Base-by-base conservation (phyloP, 2,113 vertebrate species). In the Setophaga petechia region DNA sequence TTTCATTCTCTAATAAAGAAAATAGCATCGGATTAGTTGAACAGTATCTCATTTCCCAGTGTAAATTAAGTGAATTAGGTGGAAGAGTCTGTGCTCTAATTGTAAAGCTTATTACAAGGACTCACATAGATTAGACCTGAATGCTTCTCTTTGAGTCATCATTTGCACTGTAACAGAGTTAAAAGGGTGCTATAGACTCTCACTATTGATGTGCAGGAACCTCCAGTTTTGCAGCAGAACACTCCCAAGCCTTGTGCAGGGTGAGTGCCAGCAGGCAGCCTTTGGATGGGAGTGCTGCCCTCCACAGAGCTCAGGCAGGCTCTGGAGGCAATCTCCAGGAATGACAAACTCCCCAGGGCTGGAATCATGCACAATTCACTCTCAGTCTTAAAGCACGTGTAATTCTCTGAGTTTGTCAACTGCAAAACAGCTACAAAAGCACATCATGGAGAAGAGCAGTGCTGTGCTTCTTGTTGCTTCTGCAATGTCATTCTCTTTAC, bases 31-130 rank as follows among this genome's bases (percentile, higher is more conserved):
- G 93, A 96, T 97, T 97, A 96, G 91, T 57, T 77, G 80, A 96
- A 96, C 85, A 92, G 71, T 88, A 96, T 96, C 92, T 97, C 95
- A 96, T 96, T 97, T 96, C 91, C 94, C 87, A 81, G 90, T 1
- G 33, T 95, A 97, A 97, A 97, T 97, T 96, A 96, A 96, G 80
- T 94, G 95, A 96, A 97, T 96, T 95, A 97, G 92, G 92, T 96
- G 80, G 87, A 95, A 92, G 92, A 85, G 80, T 55, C 84, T 62
- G 67, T 54, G 82, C 87, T 95, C 85, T 96, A 96, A 97, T 97
- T 96, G 94, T 85, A 94, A 95, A 96, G 95, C 91, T 89, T 71
- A 97, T 97, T 96, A 95, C 62, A 79, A 68, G 90, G 93, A 74
- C 67, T 89, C 80, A n/a, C 63, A 88, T 2, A 92, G 94, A 96